Evolutionary conservation across 2,113 vertebrate genomes (phyloP).

Genomic region (Chlorocebus sabaeus): DNA sequence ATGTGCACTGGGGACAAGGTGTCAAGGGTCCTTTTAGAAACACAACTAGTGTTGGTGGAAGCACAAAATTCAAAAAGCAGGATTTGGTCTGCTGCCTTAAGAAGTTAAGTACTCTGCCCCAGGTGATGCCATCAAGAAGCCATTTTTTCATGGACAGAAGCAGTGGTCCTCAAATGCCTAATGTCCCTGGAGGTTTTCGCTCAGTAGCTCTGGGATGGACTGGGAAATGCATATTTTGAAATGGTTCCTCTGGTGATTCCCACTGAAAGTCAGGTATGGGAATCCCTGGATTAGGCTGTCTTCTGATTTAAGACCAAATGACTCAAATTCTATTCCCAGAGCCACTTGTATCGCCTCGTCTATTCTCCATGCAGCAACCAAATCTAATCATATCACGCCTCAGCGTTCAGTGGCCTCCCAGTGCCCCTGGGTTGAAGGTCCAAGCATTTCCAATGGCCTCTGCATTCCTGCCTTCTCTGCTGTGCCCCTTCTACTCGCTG

Average conservation of each 20-base stretch:
- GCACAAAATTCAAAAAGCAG: background rate
- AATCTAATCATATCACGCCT: background rate
- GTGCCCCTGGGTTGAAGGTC: background rate
- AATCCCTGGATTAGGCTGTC: background rate
- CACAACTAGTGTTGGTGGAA: background rate
- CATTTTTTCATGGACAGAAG: background rate
- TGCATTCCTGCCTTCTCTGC: background rate
- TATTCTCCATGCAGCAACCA: background rate
- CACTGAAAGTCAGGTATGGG: background rate
- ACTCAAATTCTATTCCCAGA: background rate
- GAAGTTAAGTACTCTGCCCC: background rate
- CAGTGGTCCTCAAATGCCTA: background rate
- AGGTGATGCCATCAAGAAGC: background rate
- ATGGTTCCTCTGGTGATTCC: background rate
- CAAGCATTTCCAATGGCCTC: background rate
- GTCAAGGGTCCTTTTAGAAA: background rate
- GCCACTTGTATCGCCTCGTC: background rate
- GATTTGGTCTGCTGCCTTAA: background rate
- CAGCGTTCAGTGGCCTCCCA: background rate
- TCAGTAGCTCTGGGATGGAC: background rate
- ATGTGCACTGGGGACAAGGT: background rate
- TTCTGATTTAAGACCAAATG: background rate
- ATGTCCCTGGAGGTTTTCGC: background rate
- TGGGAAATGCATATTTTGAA: background rate
- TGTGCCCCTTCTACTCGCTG: no score